Percentiles rank a stretch among this genome's conserved stretches.
phyloP scores from a whole-genome alignment of 2,113 vertebrate genomes.

The Hyla sarda region DNA sequence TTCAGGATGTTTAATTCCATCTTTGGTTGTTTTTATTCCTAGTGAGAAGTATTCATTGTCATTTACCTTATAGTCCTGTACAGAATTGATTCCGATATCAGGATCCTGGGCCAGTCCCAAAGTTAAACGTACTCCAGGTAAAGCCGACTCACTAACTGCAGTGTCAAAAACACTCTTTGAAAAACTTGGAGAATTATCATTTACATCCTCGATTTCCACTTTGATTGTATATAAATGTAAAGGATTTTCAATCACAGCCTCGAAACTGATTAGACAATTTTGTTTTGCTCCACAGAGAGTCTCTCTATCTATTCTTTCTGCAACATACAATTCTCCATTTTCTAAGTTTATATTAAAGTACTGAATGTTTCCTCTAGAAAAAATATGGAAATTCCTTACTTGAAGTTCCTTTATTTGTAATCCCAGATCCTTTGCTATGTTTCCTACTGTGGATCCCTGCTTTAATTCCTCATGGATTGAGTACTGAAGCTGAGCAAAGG shows the following conservation, averaged over 20 bases:
- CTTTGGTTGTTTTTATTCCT: slow-evolving; percentile 61
- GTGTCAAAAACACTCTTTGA: slow-evolving; percentile 57
- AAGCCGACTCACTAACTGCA: slow-evolving; percentile 61
- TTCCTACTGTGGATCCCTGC: slow-evolving; percentile 72
- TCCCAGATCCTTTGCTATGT: slow-evolving; percentile 69
- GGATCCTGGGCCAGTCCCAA: slow-evolving; percentile 73
- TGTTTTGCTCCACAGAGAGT: slow-evolving; percentile 66
- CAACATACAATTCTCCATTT: slow-evolving; percentile 66
- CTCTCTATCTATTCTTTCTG: slow-evolving; percentile 70
- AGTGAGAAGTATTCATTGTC: slow-evolving; percentile 74
- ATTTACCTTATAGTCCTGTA: slow-evolving; percentile 72
- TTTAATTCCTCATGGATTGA: slow-evolving; percentile 71
- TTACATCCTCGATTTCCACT: slow-evolving; percentile 68
- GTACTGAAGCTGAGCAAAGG: slow-evolving; percentile 68
- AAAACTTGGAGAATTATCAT: slow-evolving; percentile 69
- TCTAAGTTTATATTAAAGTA: slow-evolving; percentile 5
- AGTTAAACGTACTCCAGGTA: slow-evolving; percentile 66
- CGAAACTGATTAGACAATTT: slow-evolving; percentile 70
- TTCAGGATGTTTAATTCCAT: slow-evolving; percentile 68
- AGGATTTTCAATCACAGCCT: slow-evolving; percentile 64
- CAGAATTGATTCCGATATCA: slow-evolving; percentile 74
- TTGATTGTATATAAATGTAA: slow-evolving; percentile 61
- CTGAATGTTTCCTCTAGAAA: slow-evolving; percentile 57
- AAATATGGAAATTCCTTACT: slow-evolving; percentile 66
- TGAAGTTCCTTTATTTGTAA: slow-evolving; percentile 65